A percentile compares a stretch with the other conserved stretches of the same genome.
Evolutionary conservation across 2,797 vertebrate genomes (phyloP).

Genomic region (Trachops cirrhosus): DNA sequence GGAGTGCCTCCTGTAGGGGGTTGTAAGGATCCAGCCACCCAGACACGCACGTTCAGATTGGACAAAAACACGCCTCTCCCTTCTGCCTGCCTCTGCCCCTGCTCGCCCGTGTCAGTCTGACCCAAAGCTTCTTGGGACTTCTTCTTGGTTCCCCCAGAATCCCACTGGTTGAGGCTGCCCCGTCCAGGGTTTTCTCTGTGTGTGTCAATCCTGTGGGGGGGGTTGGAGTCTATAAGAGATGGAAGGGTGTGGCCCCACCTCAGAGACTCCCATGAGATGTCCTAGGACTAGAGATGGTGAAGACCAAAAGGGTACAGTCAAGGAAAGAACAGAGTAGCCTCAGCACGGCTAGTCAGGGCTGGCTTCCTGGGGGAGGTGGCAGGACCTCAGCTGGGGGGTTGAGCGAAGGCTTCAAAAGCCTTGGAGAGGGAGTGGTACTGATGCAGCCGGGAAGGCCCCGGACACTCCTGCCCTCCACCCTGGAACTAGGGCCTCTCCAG

Average conservation of each 20-base stretch:
- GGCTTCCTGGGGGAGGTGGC: background rate
- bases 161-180: background rate
- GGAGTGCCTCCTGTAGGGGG: background rate
- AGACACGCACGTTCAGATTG: background rate
- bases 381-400: background rate
- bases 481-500: background rate
- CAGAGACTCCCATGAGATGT: background rate
- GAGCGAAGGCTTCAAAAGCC: background rate
- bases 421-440: background rate
- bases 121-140: background rate
- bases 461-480: background rate
- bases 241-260: background rate
- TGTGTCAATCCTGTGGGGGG: background rate
- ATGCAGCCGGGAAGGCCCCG: background rate
- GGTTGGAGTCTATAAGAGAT: background rate
- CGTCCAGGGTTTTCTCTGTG: background rate
- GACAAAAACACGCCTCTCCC: background rate
- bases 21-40: background rate
- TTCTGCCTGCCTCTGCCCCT: background rate
- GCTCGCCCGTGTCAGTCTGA: background rate
- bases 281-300: background rate
- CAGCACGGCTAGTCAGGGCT: background rate
- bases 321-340: background rate
- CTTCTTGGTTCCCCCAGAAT: background rate
- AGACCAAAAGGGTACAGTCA: background rate